phyloP scores from a whole-genome alignment of 2,888 invertebrate species.

The Prionchulus punctatus region DNA sequence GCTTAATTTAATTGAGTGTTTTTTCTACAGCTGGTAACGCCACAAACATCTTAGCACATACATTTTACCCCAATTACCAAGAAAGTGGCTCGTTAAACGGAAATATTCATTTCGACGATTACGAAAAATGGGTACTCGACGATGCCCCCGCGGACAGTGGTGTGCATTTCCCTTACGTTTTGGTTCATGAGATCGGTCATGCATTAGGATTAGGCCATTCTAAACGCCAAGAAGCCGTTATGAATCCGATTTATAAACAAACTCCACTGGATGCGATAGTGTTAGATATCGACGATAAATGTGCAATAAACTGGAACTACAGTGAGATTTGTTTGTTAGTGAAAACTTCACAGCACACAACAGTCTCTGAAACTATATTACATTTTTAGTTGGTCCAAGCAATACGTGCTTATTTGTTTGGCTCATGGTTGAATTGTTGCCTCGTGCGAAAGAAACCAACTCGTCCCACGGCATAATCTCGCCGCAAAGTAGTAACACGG shows the following conservation, averaged over 20 bases:
- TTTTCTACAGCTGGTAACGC: slow-evolving; percentile 12
- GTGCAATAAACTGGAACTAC: slow-evolving; percentile 30
- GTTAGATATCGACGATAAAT: slow-evolving; percentile 28
- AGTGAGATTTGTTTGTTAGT: slow-evolving; percentile 14
- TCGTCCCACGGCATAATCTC: background rate
- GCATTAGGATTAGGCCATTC: slow-evolving; percentile 29
- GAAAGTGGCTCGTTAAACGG: slow-evolving; percentile 22
- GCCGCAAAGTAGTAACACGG: no score
- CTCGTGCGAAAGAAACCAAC: slow-evolving; percentile 8
- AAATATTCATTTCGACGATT: slow-evolving; percentile 31
- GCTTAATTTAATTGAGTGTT: background rate
- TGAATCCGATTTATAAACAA: slow-evolving; percentile 26
- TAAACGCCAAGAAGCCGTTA: slow-evolving; percentile 21
- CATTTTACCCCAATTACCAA: slow-evolving; percentile 27
- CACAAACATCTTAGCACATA: slow-evolving; percentile 29
- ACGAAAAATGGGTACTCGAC: slow-evolving; percentile 18
- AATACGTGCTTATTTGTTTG: slow-evolving; percentile 28
- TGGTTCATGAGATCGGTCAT: slow-evolving; percentile 31
- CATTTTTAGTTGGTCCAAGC: slow-evolving; percentile 24
- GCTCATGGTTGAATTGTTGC: slow-evolving; percentile 28
- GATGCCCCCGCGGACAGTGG: background rate
- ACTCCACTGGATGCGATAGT: slow-evolving; percentile 20
- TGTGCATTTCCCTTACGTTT: slow-evolving; percentile 32
- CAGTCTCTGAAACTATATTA: background rate
- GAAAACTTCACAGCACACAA: background rate